phyloP scores from a whole-genome alignment of 2,888 invertebrate genomes.

The Cetonia aurata region DNA sequence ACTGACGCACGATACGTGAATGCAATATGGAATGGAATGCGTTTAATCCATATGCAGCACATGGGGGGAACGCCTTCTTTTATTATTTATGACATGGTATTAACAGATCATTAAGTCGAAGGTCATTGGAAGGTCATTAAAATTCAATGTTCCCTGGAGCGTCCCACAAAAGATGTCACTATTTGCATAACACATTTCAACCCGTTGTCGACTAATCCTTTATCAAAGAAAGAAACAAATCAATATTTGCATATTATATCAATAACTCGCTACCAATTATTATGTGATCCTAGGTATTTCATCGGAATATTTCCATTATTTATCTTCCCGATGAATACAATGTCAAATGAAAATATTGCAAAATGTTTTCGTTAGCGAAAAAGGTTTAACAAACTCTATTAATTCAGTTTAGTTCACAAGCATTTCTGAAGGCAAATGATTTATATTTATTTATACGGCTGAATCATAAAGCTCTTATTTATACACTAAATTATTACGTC shows the following conservation, averaged over 20 bases:
- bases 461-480: too few species aligned
- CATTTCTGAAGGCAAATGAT: too few species aligned
- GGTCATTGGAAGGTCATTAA: conserved; percentile 6
- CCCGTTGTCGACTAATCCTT: not conserved
- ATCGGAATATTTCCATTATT: conserved; percentile 14
- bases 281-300: not conserved
- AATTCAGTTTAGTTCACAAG: too few species aligned
- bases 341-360: too few species aligned
- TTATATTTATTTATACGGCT: too few species aligned
- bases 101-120: conserved; percentile 27
- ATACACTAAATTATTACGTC: too few species aligned
- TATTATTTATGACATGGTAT: conserved; percentile 14
- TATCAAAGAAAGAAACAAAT: conserved; percentile 4
- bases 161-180: conserved; percentile 10
- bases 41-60: conserved; percentile 13
- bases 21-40: not conserved
- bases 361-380: too few species aligned
- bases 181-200: conserved; percentile 5
- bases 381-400: too few species aligned
- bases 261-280: not conserved
- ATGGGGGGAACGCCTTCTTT: conserved; percentile 8
- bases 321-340: not conserved
- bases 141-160: not conserved
- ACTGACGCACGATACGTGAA: too few species aligned
- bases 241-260: conserved; percentile 1